A percentile compares a stretch with the other conserved stretches of the same genome.
Conservation (phyloP, 2,888 invertebrate species). For the Tinea semifulvella region DNA sequence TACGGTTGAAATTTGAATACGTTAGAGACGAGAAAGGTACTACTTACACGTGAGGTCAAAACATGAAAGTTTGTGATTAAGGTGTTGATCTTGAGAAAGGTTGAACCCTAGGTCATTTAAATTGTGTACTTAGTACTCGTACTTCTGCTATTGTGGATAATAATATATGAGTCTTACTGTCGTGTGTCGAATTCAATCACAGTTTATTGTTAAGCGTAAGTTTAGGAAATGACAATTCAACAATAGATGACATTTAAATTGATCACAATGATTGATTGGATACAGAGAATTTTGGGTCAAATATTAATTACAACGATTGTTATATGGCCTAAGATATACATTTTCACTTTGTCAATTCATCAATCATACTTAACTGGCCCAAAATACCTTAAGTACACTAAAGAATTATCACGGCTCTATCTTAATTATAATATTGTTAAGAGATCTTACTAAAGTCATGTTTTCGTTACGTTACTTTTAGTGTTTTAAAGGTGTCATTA, state of each 20-base stretch:
- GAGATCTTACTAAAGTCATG: neutral
- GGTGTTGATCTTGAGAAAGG: neutral
- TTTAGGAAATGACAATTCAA: neutral
- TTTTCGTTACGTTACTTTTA: too few species aligned
- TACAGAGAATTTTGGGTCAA: neutral
- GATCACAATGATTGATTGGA: neutral
- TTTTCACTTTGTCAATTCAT: neutral
- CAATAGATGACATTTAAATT: neutral
- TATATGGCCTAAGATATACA: neutral
- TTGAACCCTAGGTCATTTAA: neutral
- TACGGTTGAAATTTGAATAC: too few species aligned
- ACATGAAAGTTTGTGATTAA: neutral
- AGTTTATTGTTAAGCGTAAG: neutral
- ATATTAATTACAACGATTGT: neutral
- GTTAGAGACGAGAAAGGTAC: too few species aligned
- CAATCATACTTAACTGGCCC: too few species aligned
- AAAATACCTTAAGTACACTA: neutral
- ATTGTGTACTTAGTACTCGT: too few species aligned
- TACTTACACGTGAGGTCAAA: neutral
- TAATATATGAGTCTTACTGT: too few species aligned
- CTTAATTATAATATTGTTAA: neutral
- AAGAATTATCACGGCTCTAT: neutral
- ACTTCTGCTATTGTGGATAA: too few species aligned
- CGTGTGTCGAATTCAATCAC: too few species aligned
- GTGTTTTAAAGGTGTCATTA: too few species aligned